Evolutionary conservation across 2,888 invertebrate species (phyloP), one percentile per base, ranked within the genome.

Genomic region (Troides aeacus): DNA sequence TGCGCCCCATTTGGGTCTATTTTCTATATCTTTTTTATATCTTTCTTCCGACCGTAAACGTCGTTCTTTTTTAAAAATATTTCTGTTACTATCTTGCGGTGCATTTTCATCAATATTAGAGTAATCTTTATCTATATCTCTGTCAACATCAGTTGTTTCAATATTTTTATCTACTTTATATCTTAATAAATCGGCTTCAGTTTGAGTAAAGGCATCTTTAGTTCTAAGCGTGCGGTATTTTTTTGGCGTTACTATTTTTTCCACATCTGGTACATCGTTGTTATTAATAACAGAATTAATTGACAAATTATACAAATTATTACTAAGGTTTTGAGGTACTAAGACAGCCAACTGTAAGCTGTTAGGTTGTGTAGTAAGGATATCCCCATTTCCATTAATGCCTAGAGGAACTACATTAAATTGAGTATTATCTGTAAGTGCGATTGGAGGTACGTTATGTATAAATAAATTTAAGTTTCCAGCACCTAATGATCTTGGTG

Each of bases 1-100:
- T 2, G 95, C 96, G 59, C 95, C 94, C 96, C 96, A 95, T 87
- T 96, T 94, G 17, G 95, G 95, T 70, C 96, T 92, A 83, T 94
- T 94, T 81, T 94, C 94, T 77, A 94, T 88, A 78, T 92, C 90
- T 85, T 94, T 93, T 82, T 93, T 93, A 70, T 84, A 91, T 70
- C 93, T 85, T 77, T 94, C 93, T 74, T 93, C 93, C 10, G 93
- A 93, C 68, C 93, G 86, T 67, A 93, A 88, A 30, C 93, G 85
- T 71, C 93, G 86, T 71, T 93, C 93, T 81, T 93, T 94, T 81
- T 94, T 93, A 53, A 86, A 79, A 66, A 86, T 86, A 71, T 83
- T 92, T 66, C 93, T 93, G 73, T 90, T 82, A 75, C 84, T 88
- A 74, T 92, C 92, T 77, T 91, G 90, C 36, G 93, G 92, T 10